These are phyloP conservation scores for Cryptocephalus moraei DNA, from an alignment of 2,888 invertebrate species.

Conservation along the genomic window DNA sequence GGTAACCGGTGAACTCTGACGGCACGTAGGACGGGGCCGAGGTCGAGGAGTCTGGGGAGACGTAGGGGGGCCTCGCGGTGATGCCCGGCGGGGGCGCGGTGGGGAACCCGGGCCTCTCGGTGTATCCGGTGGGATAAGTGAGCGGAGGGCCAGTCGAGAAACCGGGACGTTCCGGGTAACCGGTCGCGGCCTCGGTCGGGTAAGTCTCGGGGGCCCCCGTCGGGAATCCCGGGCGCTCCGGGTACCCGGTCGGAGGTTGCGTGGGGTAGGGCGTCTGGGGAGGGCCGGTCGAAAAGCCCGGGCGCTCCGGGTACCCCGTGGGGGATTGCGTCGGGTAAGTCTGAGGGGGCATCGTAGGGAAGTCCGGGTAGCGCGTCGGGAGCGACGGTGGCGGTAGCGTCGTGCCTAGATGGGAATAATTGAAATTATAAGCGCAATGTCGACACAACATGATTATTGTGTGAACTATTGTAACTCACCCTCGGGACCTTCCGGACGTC, in stretches of 20 bases:
- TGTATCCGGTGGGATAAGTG: slow-evolving; percentile 5
- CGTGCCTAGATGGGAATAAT: background rate
- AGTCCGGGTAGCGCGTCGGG: background rate
- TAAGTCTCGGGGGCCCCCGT: background rate
- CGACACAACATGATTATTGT: too few relatives aligned
- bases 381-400: background rate
- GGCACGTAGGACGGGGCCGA: background rate
- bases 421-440: too few relatives aligned
- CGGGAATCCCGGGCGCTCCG: slow-evolving; percentile 11
- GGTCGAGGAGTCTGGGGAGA: too few relatives aligned
- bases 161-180: background rate
- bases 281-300: slow-evolving; percentile 1
- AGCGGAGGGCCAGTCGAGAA: background rate
- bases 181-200: background rate
- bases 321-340: slow-evolving; percentile 1
- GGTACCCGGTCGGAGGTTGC: slow-evolving; percentile 9
- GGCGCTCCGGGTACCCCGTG: background rate
- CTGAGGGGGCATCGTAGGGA: background rate
- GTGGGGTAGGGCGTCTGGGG: slow-evolving; percentile 8
- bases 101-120: slow-evolving; percentile 5
- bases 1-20: slow-evolving; percentile 4
- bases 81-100: slow-evolving; percentile 8
- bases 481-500: slow-evolving; percentile 1
- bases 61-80: background rate
- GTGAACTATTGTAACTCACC: too few relatives aligned